Percentiles rank a stretch among this genome's conserved stretches.
These are phyloP conservation scores for Trypoxylus dichotomus DNA, from an alignment of 1,140 invertebrate species.

Conservation along the genomic window DNA sequence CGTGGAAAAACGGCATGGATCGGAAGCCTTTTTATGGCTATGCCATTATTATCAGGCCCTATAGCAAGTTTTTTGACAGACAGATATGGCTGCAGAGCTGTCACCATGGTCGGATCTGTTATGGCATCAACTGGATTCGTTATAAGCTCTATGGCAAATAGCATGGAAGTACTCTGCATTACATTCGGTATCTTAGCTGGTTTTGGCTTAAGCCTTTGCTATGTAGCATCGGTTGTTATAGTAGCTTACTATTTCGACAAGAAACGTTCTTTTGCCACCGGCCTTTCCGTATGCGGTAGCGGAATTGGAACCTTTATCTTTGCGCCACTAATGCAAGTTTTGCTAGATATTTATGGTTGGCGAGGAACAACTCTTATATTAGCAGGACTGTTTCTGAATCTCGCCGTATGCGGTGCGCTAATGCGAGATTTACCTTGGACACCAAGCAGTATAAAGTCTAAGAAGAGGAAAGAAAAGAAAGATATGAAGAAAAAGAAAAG, in stretches of 20 bases:
- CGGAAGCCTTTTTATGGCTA: conserved; percentile 86
- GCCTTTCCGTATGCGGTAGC: conserved; percentile 88
- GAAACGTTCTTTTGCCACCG: conserved; percentile 87
- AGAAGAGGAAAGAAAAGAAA: conserved; percentile 62
- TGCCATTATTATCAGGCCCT: conserved; percentile 85
- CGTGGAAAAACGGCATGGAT: conserved; percentile 91
- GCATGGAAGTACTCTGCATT: conserved; percentile 77
- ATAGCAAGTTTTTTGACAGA: conserved; percentile 87
- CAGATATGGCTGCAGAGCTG: conserved; percentile 78
- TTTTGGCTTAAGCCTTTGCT: conserved; percentile 84
- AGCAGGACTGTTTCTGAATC: conserved; percentile 82
- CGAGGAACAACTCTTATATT: conserved; percentile 79
- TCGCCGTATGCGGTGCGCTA: conserved; percentile 82
- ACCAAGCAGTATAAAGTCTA: conserved; percentile 63
- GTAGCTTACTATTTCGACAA: conserved; percentile 97
- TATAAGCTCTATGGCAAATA: conserved; percentile 74
- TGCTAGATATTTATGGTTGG: conserved; percentile 83
- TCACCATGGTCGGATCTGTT: conserved; percentile 79
- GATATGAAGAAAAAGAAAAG: conserved; percentile 63
- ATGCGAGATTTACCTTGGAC: conserved; percentile 83
- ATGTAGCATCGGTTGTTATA: conserved; percentile 88
- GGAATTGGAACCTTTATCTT: conserved; percentile 91
- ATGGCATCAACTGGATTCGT: conserved; percentile 81
- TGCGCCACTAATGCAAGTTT: conserved; percentile 78
- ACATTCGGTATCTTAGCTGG: conserved; percentile 86